Evolutionary conservation across 2,888 invertebrate species (phyloP).

Genomic region (Dicranocentrus wangi): DNA sequence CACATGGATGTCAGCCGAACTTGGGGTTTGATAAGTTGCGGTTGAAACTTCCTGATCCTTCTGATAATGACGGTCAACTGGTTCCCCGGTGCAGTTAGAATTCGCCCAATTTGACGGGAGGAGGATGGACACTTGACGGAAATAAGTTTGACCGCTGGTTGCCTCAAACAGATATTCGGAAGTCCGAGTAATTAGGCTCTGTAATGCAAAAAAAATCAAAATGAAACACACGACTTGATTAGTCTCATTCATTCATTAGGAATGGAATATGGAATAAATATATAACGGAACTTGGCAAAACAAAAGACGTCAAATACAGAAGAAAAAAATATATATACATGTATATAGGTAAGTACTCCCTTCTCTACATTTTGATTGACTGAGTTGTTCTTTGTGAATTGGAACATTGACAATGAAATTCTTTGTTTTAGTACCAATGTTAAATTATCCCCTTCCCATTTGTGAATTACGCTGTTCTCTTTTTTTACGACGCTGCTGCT

Average conservation of each 20-base stretch:
- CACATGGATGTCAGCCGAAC: conserved; percentile 69
- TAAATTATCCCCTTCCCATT: not conserved
- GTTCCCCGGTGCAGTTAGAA: conserved; percentile 69
- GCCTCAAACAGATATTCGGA: conserved; percentile 71
- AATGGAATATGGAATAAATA: not conserved
- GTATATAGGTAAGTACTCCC: not conserved
- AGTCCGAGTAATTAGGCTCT: conserved; percentile 71
- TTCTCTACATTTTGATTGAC: conserved; percentile 23
- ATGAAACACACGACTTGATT: conserved; percentile 7
- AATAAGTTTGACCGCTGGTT: conserved; percentile 71
- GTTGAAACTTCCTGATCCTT: conserved; percentile 68
- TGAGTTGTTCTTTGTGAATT: conserved; percentile 31
- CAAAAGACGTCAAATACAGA: not conserved
- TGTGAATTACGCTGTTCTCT: too few relatives aligned
- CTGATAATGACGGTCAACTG: conserved; percentile 21
- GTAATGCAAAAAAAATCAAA: conserved; percentile 53
- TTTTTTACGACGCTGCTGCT: too few relatives aligned
- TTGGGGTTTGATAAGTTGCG: conserved; percentile 70
- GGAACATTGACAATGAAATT: conserved; percentile 16
- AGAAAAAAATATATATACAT: not conserved
- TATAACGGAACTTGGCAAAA: not conserved
- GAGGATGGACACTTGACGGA: conserved; percentile 72
- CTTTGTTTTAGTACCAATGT: conserved; percentile 18
- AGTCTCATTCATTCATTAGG: not conserved
- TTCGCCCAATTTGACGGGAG: conserved; percentile 72